Percentiles rank a stretch among this genome's conserved stretches.
Evolutionary conservation across 1,140 invertebrate species (phyloP).

Genomic region (Zaprionus camerounensis): DNA sequence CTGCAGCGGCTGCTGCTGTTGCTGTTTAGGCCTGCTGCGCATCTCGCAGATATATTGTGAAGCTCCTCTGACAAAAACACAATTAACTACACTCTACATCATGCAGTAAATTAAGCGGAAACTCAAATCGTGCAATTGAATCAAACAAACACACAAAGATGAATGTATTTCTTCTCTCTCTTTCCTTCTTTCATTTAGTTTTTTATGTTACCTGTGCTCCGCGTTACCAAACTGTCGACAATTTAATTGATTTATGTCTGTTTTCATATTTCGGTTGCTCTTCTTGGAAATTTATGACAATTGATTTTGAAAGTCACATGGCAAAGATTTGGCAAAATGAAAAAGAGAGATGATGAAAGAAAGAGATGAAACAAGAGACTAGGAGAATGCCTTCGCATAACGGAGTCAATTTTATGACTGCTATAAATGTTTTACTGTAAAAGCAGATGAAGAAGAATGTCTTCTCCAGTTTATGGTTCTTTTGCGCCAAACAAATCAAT

Average conservation of each 20-base stretch:
- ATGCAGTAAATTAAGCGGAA: constrained; percentile 62
- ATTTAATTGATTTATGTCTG: constrained; percentile 73
- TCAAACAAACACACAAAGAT: constrained; percentile 6
- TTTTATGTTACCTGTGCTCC: constrained; percentile 28
- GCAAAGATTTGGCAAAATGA: background rate
- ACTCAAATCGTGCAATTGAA: constrained; percentile 69
- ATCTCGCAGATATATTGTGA: constrained; percentile 11
- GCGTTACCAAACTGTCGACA: constrained; percentile 72
- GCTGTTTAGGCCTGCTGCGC: constrained; percentile 17
- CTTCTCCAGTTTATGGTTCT: background rate
- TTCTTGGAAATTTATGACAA: constrained; percentile 45
- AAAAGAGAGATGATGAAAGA: background rate
- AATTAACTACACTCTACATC: constrained; percentile 63
- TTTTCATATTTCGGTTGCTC: constrained; percentile 29
- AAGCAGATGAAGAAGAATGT: background rate
- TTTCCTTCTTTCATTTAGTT: constrained; percentile 39
- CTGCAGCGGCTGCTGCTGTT: background rate
- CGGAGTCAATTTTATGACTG: constrained; percentile 9
- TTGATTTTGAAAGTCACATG: constrained; percentile 38
- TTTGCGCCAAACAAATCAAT: background rate
- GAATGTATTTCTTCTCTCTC: background rate
- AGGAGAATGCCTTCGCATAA: constrained; percentile 6
- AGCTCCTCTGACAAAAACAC: constrained; percentile 66
- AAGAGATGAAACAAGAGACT: constrained; percentile 1
- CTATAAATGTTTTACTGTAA: background rate